Percentiles rank a stretch among this genome's conserved stretches.
phyloP scores from a whole-genome alignment of 2,113 vertebrate species.

The Tautogolabrus adspersus region DNA sequence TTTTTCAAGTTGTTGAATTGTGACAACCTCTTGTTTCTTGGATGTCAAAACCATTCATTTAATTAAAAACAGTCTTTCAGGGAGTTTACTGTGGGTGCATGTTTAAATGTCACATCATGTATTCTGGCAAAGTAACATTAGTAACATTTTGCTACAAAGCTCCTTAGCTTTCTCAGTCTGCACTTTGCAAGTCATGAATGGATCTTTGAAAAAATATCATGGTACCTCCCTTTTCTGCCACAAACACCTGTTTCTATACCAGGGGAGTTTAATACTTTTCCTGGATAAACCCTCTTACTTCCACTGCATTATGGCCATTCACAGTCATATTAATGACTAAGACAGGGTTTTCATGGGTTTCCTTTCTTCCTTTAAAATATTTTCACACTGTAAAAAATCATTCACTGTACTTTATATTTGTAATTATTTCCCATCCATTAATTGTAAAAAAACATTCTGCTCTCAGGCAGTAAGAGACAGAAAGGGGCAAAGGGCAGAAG shows the following conservation, averaged over 20 bases:
- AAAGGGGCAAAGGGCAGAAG: not conserved
- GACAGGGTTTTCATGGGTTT: slow-evolving; percentile 33
- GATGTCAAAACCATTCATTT: no score
- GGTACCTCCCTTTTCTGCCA: not conserved
- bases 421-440: slow-evolving; percentile 32
- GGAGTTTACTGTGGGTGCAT: no score
- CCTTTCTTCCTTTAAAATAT: slow-evolving; percentile 37
- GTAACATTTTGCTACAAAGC: no score
- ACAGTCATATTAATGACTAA: slow-evolving; percentile 23
- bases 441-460: slow-evolving; percentile 10
- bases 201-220: no score
- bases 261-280: no score
- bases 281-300: not conserved
- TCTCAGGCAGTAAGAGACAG: not conserved
- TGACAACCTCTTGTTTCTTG: no score
- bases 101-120: no score
- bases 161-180: no score
- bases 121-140: no score
- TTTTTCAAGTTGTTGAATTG: no score
- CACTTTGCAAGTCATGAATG: no score
- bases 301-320: not conserved
- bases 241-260: slow-evolving; percentile 36
- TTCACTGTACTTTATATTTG: slow-evolving; percentile 25
- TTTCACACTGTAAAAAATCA: slow-evolving; percentile 1
- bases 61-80: no score